Evolutionary conservation across 2,113 vertebrate species (phyloP), one percentile per base, ranked within the genome.

Genomic region (Glaucidium brasilianum): DNA sequence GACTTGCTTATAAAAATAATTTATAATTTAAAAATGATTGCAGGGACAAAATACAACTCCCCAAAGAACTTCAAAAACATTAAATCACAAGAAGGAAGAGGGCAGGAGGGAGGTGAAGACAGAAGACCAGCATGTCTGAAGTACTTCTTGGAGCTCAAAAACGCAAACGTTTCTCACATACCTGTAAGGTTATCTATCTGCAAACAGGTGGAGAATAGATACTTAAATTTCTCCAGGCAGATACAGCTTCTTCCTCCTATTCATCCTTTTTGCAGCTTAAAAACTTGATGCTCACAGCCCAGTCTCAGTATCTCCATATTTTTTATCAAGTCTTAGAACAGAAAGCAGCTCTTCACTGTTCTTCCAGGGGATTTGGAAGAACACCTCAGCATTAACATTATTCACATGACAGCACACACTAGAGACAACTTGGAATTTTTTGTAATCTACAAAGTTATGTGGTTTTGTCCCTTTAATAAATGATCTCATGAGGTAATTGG

Each of bases 31-130:
- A n/a, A 90, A 94, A 92, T 73, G 17, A 82, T 66, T 86, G 81
- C 74, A 96, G 29, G 80, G 68, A 85, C 69, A 96, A 83, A 94
- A 78, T 49, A 18, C 32, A 88, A 91, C 83, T 91, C 68, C 63
- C 62, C 15, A 49, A 87, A 93, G 63, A 96, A 91, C 53, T 83
- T 81, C 1, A 52, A 68, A 86, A 56, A 30, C n/a, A 5, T 62
- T 91, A 85, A 94, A 95, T 90, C 58, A 73, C 49, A 87, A 64
- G 75, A 39, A 69, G 67, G 27, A 90, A 80, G 78, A 47, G 2
- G 20, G 17, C 17, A 83, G 63, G 74, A 81, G 6, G 53, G 35
- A 74, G 49, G 47, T 15, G 52, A 62, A 85, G 23, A 52, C 1
- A 1, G n/a, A 45, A 85, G 66, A 86, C 30, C 50, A 91, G 62